Evolutionary conservation across 2,888 invertebrate genomes (phyloP), one percentile per base, ranked within the genome.

Genomic region (Lutraria lutraria): DNA sequence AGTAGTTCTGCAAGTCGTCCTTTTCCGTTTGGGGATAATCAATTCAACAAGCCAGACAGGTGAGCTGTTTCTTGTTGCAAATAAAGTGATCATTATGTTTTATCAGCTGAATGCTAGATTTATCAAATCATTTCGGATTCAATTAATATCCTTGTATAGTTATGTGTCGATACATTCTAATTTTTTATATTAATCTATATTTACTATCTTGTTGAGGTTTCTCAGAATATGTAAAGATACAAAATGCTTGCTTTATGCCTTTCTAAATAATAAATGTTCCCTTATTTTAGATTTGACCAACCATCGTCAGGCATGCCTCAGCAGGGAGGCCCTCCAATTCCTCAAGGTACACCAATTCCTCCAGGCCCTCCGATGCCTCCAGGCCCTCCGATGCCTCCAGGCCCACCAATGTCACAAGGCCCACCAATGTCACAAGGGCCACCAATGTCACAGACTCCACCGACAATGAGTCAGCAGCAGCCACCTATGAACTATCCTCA

Each of bases 1-100:
- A 52, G 84, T 34, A 83, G 56, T 25, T 85, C 87, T 19, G 81
- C 83, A 34, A 93, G 92, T 19, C 87, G 93, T 34, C 93, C 93
- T 83, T 95, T 95, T 89, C 95, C 95, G 25, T 95, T 95, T 93
- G 94, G 95, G 81, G 94, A 94, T 80, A 94, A 94, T 89, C 94
- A 94, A 89, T 95, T 94, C 92, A 93, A 92, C 84, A 93, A 94
- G 80, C 94, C 94, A 54, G 95, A 95, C 86, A 95, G 95, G 95
- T 95, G 84, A 81, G 82, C 54, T 31, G 21, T 81, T 60, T 80
- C 13, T 72, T 29, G n/a, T 10, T 4, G 19, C 31, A 72, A n/a
- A 72, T n/a, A 13, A 6, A 6, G 2, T 72, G 25, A 13, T 72
- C 72, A 15, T 4, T 29, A 34, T 31, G 2, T 43, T 43, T 43